These are phyloP conservation scores for Microchirus variegatus DNA, from an alignment of 2,797 vertebrate species.

Conservation along the genomic window DNA sequence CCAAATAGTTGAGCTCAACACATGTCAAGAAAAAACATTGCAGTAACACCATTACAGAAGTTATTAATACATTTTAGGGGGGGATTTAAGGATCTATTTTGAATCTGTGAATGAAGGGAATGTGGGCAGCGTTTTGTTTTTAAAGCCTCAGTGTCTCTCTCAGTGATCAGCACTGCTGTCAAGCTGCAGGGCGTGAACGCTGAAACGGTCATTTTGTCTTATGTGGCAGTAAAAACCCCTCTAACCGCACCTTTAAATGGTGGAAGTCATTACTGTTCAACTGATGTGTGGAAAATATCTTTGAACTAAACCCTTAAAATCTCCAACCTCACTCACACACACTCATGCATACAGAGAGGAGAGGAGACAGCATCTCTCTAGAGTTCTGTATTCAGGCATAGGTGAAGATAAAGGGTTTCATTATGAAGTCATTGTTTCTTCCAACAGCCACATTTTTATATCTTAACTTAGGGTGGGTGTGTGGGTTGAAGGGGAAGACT, in stretches of 20 bases:
- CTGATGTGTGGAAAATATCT: slow-evolving; percentile 47
- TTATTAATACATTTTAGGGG: no score
- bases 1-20: no score
- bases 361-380: no score
- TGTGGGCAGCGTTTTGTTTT: slow-evolving; percentile 2
- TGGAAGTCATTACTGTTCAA: slow-evolving; percentile 48
- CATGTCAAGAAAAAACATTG: no score
- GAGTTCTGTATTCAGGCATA: not conserved
- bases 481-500: no score
- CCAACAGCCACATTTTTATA: no score
- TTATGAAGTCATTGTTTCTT: no score
- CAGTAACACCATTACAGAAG: no score
- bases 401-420: no score
- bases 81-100: no score
- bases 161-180: slow-evolving; percentile 3
- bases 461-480: no score
- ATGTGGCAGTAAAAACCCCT: slow-evolving; percentile 44
- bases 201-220: slow-evolving; percentile 40
- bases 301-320: slow-evolving; percentile 44
- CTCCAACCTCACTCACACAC: slow-evolving; percentile 24
- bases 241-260: slow-evolving; percentile 45
- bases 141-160: not conserved
- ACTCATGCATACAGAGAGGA: slow-evolving; percentile 23
- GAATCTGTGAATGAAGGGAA: not conserved
- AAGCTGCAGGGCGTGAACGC: slow-evolving; percentile 39